Evolutionary conservation across 2,797 vertebrate species (phyloP).

Genomic region (Psittacula derbiana): DNA sequence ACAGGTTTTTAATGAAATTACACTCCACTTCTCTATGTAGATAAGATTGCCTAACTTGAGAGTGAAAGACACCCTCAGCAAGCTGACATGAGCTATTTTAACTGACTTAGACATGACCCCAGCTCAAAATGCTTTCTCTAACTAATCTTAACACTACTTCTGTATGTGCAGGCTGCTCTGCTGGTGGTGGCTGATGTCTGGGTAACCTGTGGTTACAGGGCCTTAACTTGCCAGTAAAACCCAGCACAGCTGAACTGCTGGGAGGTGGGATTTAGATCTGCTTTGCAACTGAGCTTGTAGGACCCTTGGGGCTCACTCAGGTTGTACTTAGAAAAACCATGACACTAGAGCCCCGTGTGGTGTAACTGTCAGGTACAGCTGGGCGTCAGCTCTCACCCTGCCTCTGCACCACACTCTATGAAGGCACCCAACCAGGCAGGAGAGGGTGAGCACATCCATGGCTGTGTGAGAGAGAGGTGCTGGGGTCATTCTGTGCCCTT

Average conservation of each 20-base stretch:
- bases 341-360: not conserved
- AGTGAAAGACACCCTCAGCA: not conserved
- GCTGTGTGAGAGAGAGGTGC: rapidly evolving
- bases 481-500: not conserved
- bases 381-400: not conserved
- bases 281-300: not conserved
- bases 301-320: rapidly evolving
- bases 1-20: not conserved
- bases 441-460: rapidly evolving
- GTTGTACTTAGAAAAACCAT: not conserved
- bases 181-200: not conserved
- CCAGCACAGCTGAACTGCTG: not conserved
- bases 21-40: not conserved
- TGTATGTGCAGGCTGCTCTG: not conserved
- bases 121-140: not conserved
- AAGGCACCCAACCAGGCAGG: rapidly evolving
- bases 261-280: not conserved
- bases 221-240: not conserved
- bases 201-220: not conserved
- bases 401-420: rapidly evolving
- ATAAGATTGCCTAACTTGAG: not conserved
- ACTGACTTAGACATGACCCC: not conserved
- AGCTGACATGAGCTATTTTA: not conserved
- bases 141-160: not conserved
- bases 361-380: rapidly evolving